Percentiles rank a stretch among this genome's conserved stretches.
phyloP scores from a whole-genome alignment of 2,888 invertebrate genomes.

The Stenichneumon culpator region DNA sequence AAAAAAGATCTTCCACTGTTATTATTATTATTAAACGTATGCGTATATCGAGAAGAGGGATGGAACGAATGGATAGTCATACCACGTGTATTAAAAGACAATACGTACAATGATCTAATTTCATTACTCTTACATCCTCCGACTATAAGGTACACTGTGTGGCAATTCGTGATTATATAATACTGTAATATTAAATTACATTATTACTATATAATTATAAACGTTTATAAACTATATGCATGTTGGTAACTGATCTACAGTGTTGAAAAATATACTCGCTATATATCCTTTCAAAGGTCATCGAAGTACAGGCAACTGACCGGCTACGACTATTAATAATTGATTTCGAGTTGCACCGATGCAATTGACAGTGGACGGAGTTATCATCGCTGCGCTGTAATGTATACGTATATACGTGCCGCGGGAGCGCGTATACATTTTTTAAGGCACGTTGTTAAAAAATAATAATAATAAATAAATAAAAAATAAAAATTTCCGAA shows the following conservation, averaged over 20 bases:
- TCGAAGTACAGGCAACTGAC: neutral
- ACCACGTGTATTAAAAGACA: neutral
- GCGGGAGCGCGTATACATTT: slow-evolving; percentile 19
- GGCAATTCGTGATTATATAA: slow-evolving; percentile 23
- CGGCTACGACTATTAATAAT: neutral
- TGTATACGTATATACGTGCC: slow-evolving; percentile 9
- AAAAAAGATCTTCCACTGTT: neutral
- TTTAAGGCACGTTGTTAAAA: slow-evolving; percentile 41
- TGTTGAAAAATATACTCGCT: slow-evolving; percentile 47
- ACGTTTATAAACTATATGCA: slow-evolving; percentile 30
- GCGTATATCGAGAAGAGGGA: neutral
- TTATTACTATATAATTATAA: slow-evolving; percentile 7
- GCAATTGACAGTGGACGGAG: slow-evolving; percentile 44
- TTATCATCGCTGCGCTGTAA: neutral
- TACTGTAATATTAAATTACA: slow-evolving; percentile 19
- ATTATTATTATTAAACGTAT: neutral
- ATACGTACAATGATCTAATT: neutral
- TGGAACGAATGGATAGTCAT: neutral
- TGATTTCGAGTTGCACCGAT: neutral
- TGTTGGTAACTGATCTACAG: slow-evolving; percentile 13
- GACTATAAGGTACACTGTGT: slow-evolving; percentile 18
- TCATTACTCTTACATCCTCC: slow-evolving; percentile 13
- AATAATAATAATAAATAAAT: neutral
- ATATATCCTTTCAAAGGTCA: slow-evolving; percentile 28
- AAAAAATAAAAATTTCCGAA: neutral